A percentile compares a stretch with the other conserved stretches of the same genome.
Conservation (phyloP, 2,113 vertebrate genomes). For the Anolis sagrei region DNA sequence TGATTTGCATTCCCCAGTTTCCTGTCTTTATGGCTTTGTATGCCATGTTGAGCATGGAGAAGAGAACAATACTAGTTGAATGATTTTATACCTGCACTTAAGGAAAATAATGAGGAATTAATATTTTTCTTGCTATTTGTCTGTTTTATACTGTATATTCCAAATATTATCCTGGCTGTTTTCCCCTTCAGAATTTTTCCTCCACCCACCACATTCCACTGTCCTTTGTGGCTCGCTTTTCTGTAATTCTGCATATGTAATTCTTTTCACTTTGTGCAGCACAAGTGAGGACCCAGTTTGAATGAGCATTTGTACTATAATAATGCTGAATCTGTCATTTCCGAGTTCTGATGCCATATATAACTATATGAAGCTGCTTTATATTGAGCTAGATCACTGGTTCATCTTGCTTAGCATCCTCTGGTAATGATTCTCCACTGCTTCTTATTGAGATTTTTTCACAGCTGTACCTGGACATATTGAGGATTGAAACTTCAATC, state of each 20-base stretch:
- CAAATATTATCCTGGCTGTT: background rate
- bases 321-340: background rate
- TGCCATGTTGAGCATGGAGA: background rate
- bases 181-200: background rate
- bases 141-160: background rate
- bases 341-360: background rate
- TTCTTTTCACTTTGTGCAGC: background rate
- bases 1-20: background rate
- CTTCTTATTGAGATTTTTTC: background rate
- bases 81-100: background rate
- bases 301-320: background rate
- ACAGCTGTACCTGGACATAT: too few species aligned
- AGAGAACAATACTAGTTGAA: background rate
- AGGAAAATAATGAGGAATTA: background rate
- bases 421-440: background rate
- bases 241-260: background rate
- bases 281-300: background rate
- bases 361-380: background rate
- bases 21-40: background rate
- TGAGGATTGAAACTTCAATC: background rate
- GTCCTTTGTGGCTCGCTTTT: slow-evolving; percentile 6
- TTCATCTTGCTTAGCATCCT: background rate
- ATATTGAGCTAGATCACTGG: background rate
- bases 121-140: background rate
- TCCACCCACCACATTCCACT: slow-evolving; percentile 24